Conservation (phyloP, 2,113 vertebrate species). For the Platysteira castanea region DNA sequence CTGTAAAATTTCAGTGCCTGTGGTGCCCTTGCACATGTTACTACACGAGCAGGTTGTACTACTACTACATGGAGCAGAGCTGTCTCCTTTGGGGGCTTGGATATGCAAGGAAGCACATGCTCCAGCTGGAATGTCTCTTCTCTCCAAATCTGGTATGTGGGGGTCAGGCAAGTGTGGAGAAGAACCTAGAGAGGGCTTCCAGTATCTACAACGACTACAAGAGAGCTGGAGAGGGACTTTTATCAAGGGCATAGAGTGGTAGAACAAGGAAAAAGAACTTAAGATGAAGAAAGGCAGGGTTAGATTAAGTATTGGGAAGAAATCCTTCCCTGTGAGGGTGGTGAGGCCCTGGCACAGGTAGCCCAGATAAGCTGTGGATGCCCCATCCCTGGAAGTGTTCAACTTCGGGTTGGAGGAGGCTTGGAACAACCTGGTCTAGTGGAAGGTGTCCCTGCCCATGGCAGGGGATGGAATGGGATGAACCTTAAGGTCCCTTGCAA, state of each 20-base stretch:
- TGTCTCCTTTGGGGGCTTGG: background rate
- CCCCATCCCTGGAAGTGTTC: background rate
- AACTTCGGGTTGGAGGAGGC: background rate
- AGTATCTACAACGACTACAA: background rate
- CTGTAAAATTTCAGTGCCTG: background rate
- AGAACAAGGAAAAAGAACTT: background rate
- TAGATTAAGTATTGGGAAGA: background rate
- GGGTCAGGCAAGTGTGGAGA: background rate
- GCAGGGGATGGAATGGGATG: background rate
- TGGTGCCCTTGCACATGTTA: background rate
- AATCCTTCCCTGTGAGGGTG: background rate
- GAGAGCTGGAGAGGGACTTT: background rate
- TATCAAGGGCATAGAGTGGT: background rate
- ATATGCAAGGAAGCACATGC: background rate
- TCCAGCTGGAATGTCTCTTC: background rate
- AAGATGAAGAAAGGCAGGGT: background rate
- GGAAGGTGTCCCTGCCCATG: background rate
- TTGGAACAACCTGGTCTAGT: background rate
- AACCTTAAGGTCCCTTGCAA: background rate
- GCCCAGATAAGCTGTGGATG: background rate
- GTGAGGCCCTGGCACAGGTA: background rate
- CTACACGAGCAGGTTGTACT: background rate
- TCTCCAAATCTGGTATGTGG: background rate
- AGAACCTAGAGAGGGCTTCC: background rate
- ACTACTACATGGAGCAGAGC: background rate